Evolutionary conservation across 2,797 vertebrate species (phyloP).

Genomic region (Fistularia commersonii): DNA sequence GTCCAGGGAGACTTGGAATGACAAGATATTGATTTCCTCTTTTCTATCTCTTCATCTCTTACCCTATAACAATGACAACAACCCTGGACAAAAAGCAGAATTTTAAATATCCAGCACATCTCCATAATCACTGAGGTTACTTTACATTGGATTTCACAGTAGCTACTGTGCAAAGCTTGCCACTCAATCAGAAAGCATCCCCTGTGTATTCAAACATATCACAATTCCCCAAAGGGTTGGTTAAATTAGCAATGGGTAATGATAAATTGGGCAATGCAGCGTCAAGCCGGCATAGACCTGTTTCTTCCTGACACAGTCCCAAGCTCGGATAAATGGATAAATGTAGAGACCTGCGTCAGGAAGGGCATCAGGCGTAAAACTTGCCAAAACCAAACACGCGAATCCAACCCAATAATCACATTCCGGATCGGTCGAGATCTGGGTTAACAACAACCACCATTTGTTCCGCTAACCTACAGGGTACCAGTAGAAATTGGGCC

Average conservation of each 20-base stretch:
- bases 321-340: no score
- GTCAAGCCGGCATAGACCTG: no score
- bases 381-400: no score
- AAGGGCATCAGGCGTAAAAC: no score
- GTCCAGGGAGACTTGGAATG: constrained; percentile 50
- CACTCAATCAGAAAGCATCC: constrained; percentile 12
- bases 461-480: no score
- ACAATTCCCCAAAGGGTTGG: constrained; percentile 5
- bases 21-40: constrained; percentile 65
- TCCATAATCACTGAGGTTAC: constrained; percentile 40
- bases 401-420: no score
- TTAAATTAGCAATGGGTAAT: constrained; percentile 15
- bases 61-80: constrained; percentile 35
- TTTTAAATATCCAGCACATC: constrained; percentile 42
- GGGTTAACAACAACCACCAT: no score
- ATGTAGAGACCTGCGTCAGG: no score
- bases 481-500: no score
- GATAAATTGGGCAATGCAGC: background rate
- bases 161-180: constrained; percentile 3
- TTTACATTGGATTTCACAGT: constrained; percentile 32
- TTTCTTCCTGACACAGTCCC: no score
- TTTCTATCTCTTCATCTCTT: constrained; percentile 31
- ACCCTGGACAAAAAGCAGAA: constrained; percentile 22
- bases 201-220: constrained; percentile 18
- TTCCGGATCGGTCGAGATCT: no score